Evolutionary conservation across 2,888 invertebrate species (phyloP), one percentile per base, ranked within the genome.

Genomic region (Melanostoma scalare): DNA sequence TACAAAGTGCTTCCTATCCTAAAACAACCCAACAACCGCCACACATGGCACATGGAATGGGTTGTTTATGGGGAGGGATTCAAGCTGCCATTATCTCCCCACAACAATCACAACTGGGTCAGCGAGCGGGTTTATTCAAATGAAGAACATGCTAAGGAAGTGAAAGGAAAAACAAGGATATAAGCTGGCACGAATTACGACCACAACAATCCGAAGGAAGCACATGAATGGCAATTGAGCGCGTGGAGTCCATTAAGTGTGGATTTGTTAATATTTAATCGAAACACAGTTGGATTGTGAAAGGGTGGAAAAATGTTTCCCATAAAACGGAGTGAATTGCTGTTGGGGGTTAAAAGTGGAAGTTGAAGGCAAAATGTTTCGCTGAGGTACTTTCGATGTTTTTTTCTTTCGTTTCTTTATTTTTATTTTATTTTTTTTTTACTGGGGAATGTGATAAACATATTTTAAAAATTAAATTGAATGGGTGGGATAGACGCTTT

Each of bases 201-300:
- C 50, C 61, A 61, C 42, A 50, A 48, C 53, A 46, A 60, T 8
- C 46, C 48, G n/a, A 10, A 36, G 76, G 60, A 50, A 76, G 36
- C 33, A 63, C 58, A 58, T 77, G 65, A 50, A 77, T 69, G 69
- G 38, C 44, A 10, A 50, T 68, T 36, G 48, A 50, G 60, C 56
- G 44, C 58, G 58, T 63, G 40, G 56, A 73, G 56, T 82, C 82
- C 73, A 77, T 82, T 82, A 68, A 73, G 69, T 53, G 73, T 53
- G 80, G 80, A 75, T 75, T 80, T 75, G 82, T 77, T 82, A 77
- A 82, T 82, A 77, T 82, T 82, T 82, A 82, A 73, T 82, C 68
- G 73, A 9, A 69, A 65, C 68, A 68, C 73, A 48, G 31, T 74
- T 44, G 44, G 42, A 82, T 42, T 80, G 75, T 48, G n/a, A 50